These are phyloP conservation scores for Fukomys damarensis DNA, from an alignment of 2,113 vertebrate genomes.

Conservation along the genomic window DNA sequence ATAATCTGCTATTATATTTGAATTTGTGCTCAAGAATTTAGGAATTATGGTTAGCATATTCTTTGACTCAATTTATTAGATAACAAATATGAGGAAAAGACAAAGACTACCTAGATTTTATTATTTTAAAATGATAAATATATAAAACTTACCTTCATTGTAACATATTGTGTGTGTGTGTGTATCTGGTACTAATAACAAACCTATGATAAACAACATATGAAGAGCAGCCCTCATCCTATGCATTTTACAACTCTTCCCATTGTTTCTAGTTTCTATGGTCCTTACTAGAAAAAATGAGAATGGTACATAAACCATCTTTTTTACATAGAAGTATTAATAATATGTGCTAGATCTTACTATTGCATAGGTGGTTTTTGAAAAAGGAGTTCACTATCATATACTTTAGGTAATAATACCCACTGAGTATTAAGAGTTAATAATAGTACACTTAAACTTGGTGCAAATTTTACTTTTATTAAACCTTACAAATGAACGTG, in stretches of 20 bases:
- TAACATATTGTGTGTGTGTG: neutral
- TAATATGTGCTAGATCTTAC: neutral
- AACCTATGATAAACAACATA: neutral
- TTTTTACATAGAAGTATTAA: slow-evolving; percentile 7
- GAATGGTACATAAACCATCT: neutral
- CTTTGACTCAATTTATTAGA: slow-evolving; percentile 17
- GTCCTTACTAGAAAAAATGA: neutral
- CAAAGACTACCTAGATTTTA: neutral
- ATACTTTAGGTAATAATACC: neutral
- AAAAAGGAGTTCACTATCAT: slow-evolving; percentile 10
- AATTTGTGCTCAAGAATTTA: neutral
- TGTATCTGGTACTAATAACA: slow-evolving; percentile 28
- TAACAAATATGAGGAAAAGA: slow-evolving; percentile 2
- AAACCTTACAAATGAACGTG: slow-evolving; percentile 79
- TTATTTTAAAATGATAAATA: slow-evolving; percentile 10
- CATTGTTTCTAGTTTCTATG: neutral
- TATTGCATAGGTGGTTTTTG: too few relatives aligned
- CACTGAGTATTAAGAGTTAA: slow-evolving; percentile 53
- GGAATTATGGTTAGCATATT: neutral
- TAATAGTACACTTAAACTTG: slow-evolving; percentile 74
- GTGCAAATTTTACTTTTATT: slow-evolving; percentile 82
- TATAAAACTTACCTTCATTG: slow-evolving; percentile 28
- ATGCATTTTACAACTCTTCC: neutral
- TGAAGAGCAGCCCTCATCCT: neutral
- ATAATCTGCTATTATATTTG: neutral